Percentiles rank a stretch among this genome's conserved stretches.
These are phyloP conservation scores for Melanostoma mellinum DNA, from an alignment of 2,888 invertebrate species.

Conservation along the genomic window DNA sequence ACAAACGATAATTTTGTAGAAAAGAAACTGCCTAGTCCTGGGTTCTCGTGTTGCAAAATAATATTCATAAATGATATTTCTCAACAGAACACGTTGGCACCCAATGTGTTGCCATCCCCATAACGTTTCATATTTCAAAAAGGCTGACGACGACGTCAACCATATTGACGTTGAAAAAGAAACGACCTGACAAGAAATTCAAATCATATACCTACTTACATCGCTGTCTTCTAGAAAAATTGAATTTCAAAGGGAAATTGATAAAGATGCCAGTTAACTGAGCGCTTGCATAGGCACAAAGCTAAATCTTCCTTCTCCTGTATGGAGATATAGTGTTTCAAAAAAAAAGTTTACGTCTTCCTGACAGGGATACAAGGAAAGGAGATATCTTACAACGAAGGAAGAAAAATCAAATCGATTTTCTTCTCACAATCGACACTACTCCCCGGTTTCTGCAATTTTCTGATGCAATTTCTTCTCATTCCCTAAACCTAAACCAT, in stretches of 20 bases:
- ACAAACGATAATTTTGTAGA: no score
- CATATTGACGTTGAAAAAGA: slow-evolving; percentile 22
- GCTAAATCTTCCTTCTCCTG: neutral
- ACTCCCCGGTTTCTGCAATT: slow-evolving; percentile 2
- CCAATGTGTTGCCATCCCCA: slow-evolving; percentile 7
- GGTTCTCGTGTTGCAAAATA: no score
- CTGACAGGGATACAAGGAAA: no score
- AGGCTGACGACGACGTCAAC: slow-evolving; percentile 1
- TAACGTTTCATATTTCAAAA: slow-evolving; percentile 13
- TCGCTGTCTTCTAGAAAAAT: slow-evolving; percentile 7
- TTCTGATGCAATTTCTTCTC: slow-evolving; percentile 7
- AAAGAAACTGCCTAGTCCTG: no score
- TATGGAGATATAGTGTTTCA: no score
- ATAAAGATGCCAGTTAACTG: slow-evolving; percentile 41
- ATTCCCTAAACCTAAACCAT: slow-evolving; percentile 1
- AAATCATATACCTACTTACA: slow-evolving; percentile 8
- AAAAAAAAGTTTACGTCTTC: no score
- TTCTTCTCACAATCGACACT: neutral
- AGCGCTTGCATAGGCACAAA: slow-evolving; percentile 24
- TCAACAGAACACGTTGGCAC: slow-evolving; percentile 40
- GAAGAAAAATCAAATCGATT: neutral
- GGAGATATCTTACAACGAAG: neutral
- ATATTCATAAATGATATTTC: no score
- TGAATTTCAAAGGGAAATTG: slow-evolving; percentile 44
- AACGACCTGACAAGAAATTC: slow-evolving; percentile 33